Evolutionary conservation across 2,888 invertebrate species (phyloP).

Genomic region (Mimumesa dahlbomi): DNA sequence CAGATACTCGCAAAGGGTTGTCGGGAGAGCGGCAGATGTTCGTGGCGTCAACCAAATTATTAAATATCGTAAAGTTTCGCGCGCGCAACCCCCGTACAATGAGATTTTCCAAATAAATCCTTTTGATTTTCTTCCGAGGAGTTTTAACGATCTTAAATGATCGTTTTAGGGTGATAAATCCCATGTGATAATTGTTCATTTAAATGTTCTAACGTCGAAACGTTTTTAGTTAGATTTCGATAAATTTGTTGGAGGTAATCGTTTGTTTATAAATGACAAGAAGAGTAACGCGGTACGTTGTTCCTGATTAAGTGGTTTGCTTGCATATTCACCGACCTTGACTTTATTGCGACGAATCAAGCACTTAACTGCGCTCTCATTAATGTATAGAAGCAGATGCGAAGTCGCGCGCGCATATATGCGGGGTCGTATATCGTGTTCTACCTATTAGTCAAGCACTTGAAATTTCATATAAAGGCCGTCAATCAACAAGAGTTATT

Average conservation of each 20-base stretch:
- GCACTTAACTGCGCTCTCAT: constrained; percentile 27
- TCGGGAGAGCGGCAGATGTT: constrained; percentile 76
- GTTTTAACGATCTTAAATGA: too few relatives aligned
- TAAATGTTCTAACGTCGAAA: too few relatives aligned
- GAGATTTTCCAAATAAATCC: too few relatives aligned
- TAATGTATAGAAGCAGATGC: constrained; percentile 45
- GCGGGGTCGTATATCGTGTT: constrained; percentile 37
- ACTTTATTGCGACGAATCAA: constrained; percentile 41
- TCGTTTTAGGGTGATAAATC: too few relatives aligned
- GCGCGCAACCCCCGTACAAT: constrained; percentile 5
- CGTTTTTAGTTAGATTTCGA: too few relatives aligned
- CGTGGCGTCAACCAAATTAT: constrained; percentile 77
- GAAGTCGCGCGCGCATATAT: constrained; percentile 36
- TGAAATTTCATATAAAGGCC: constrained; percentile 75
- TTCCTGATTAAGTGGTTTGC: constrained; percentile 32
- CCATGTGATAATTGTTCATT: too few relatives aligned
- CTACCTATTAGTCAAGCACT: constrained; percentile 73
- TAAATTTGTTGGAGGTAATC: too few relatives aligned
- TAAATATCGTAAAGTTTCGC: constrained; percentile 74
- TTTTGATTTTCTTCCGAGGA: too few relatives aligned
- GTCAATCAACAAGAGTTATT: constrained; percentile 74
- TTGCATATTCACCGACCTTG: constrained; percentile 43
- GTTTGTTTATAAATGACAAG: not conserved
- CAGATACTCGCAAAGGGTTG: constrained; percentile 67
- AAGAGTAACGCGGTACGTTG: not conserved